Percentiles rank a stretch among this genome's conserved stretches.
These are phyloP conservation scores for Spinibarbus caldwelli DNA, from an alignment of 2,797 vertebrate genomes.

Conservation along the genomic window DNA sequence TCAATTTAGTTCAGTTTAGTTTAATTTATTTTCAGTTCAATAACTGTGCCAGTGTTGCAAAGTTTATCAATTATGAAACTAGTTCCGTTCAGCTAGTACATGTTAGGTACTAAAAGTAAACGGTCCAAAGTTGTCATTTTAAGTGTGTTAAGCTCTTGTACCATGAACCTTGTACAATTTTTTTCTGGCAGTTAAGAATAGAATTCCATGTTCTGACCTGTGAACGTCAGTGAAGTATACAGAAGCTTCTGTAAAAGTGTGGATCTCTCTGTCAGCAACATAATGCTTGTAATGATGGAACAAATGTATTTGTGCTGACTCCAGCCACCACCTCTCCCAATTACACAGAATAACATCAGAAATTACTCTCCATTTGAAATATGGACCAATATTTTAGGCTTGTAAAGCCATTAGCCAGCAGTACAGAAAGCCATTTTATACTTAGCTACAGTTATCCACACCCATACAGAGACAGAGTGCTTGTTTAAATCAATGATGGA, in stretches of 20 bases:
- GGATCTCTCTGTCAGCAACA: constrained; percentile 8
- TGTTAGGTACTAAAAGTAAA: neutral
- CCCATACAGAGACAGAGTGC: neutral
- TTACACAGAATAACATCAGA: constrained; percentile 34
- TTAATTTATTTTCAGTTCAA: too few relatives aligned
- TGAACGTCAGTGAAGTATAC: neutral
- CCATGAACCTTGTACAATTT: neutral
- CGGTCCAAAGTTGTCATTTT: neutral
- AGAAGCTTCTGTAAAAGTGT: neutral
- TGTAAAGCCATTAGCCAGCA: constrained; percentile 23
- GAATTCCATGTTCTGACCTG: neutral
- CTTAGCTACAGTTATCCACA: constrained; percentile 4
- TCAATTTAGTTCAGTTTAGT: too few relatives aligned
- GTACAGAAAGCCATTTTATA: constrained; percentile 22
- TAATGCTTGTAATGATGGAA: constrained; percentile 18
- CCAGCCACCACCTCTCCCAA: constrained; percentile 13
- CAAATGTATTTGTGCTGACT: constrained; percentile 19
- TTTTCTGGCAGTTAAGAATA: neutral
- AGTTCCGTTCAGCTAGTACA: neutral
- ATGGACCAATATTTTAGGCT: constrained; percentile 29
- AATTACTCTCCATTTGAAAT: constrained; percentile 33
- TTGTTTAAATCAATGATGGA: constrained; percentile 36
- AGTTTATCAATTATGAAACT: neutral
- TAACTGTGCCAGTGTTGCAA: neutral
- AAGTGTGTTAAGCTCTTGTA: neutral